Evolutionary conservation across 1,140 invertebrate genomes (phyloP), one percentile per base, ranked within the genome.

Genomic region (Plectrocnemia conspersa): DNA sequence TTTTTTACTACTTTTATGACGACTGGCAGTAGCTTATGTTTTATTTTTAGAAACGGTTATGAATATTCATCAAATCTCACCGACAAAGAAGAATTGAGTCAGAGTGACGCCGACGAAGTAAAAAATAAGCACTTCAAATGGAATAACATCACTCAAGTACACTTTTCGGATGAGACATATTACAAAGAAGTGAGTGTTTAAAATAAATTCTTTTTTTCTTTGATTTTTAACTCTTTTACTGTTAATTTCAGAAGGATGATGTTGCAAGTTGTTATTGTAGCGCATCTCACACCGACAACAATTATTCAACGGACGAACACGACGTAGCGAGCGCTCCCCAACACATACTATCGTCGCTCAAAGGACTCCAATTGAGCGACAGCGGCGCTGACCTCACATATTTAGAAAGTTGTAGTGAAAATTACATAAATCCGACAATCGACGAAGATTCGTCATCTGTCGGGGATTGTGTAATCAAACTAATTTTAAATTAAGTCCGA

Each of bases 231-330:
- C 27, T 36, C 22, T 40, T 18, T 40, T 10, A 46, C 18, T 55
- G 29, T 42, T 13, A 19, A 38, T 64, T 64, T 35, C 64, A 74
- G 72, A 74, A 74, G 67, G 74, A 75, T 64, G 79, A 81, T 65
- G 76, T 75, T 35, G 78, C 79, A 9, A 84, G 82, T 66, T 84
- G 82, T 63, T 84, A 84, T 64, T 82, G 81, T 62, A 82, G 79
- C 64, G 81, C 81, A 21, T 82, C 81, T 35, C 82, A 83, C 57
- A 82, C 80, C 13, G 80, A 82, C 59, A 82, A 82, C 64, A 81
- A 81, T 56, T 75, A 70, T 62, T 83, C 81, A 22, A 83, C 80
- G 15, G 82, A 83, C 64, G 81, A 84, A 61, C 79, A 82, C 67
- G 82, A 83, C 61, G 75, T 74, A 58, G 62, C 76, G 54, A 62